Percentiles rank a stretch among this genome's conserved stretches.
phyloP scores from a whole-genome alignment of 2,888 invertebrate genomes.

The Rhyacophila evoluta region DNA sequence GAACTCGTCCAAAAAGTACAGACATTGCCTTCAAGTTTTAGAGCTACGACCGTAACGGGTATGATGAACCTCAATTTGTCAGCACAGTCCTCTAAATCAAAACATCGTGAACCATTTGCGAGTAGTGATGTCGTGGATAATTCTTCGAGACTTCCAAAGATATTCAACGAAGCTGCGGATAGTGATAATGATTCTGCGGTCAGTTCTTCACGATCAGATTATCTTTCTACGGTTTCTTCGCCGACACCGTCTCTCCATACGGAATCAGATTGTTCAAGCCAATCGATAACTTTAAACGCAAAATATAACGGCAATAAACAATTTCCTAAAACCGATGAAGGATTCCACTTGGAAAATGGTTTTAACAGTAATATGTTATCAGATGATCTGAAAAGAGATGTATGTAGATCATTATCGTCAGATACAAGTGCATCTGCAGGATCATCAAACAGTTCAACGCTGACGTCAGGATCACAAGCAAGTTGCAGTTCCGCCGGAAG shows the following conservation, averaged over 20 bases:
- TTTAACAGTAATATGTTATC: slow-evolving; percentile 23
- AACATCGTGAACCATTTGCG: slow-evolving; percentile 59
- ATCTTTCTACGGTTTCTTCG: slow-evolving; percentile 80
- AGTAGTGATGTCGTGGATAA: slow-evolving; percentile 58
- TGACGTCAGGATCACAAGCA: slow-evolving; percentile 81
- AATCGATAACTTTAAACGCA: slow-evolving; percentile 59
- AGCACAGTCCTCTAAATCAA: slow-evolving; percentile 50
- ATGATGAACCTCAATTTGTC: slow-evolving; percentile 48
- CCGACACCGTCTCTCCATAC: slow-evolving; percentile 77
- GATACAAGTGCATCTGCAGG: slow-evolving; percentile 80
- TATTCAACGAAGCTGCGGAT: slow-evolving; percentile 66
- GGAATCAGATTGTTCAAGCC: slow-evolving; percentile 70
- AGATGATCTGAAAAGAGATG: slow-evolving; percentile 64
- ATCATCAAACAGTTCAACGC: slow-evolving; percentile 77
- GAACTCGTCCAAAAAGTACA: slow-evolving; percentile 40
- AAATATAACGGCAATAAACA: slow-evolving; percentile 59
- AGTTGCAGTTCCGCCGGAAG: slow-evolving; percentile 77
- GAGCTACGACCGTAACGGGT: slow-evolving; percentile 45
- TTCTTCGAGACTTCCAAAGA: slow-evolving; percentile 41
- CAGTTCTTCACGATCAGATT: slow-evolving; percentile 81
- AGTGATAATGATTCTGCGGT: slow-evolving; percentile 91
- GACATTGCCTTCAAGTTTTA: slow-evolving; percentile 54
- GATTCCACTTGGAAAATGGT: neutral
- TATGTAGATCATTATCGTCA: slow-evolving; percentile 78
- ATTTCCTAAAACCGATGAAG: slow-evolving; percentile 63